Evolutionary conservation across 2,113 vertebrate species (phyloP).

Genomic region (Nothoprocta pentlandii): DNA sequence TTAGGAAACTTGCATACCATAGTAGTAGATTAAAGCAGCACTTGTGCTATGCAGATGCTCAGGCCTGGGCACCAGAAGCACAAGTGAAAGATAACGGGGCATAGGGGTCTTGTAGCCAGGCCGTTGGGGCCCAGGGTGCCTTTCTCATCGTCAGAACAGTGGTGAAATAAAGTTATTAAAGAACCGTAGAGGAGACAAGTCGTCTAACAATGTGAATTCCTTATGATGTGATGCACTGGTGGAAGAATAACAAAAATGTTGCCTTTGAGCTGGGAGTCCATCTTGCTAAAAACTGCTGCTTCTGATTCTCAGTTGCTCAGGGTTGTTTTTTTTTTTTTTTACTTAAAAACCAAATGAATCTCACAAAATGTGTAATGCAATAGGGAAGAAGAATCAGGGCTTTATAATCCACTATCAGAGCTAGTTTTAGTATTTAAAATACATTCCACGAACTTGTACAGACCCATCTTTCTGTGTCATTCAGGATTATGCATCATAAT

Average conservation of each 20-base stretch:
- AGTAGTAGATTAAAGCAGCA: background rate
- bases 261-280: background rate
- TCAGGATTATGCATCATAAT: background rate
- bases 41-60: too few relatives aligned
- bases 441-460: background rate
- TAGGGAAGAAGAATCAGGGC: background rate
- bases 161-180: too few relatives aligned
- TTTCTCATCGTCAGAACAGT: too few relatives aligned
- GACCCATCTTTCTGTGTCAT: background rate
- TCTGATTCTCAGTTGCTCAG: too few relatives aligned
- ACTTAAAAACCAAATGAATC: background rate
- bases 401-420: background rate
- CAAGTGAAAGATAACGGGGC: background rate
- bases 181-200: too few relatives aligned
- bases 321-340: too few relatives aligned
- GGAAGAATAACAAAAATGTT: background rate
- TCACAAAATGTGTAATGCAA: background rate
- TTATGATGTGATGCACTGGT: too few relatives aligned
- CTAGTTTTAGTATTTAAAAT: background rate
- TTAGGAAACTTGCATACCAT: background rate
- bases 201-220: too few relatives aligned
- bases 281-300: background rate
- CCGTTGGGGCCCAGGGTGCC: too few relatives aligned
- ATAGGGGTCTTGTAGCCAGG: too few relatives aligned
- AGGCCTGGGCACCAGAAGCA: too few relatives aligned